phyloP scores from a whole-genome alignment of 2,113 vertebrate species.

The Siniperca chuatsi region DNA sequence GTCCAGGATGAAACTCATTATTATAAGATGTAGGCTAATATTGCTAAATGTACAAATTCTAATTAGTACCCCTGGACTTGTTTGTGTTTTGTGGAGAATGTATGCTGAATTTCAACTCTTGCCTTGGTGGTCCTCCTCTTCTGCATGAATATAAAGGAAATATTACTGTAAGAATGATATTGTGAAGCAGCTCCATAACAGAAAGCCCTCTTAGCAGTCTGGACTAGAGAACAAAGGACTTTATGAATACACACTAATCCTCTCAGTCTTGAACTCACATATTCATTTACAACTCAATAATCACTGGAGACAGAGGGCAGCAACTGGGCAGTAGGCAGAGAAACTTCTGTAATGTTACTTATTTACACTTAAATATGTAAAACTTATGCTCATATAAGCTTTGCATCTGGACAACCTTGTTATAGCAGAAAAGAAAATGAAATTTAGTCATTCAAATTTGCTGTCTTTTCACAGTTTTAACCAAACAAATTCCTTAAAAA shows the following conservation, averaged over 20 bases:
- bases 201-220: constrained; percentile 59
- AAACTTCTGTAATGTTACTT: constrained; percentile 1
- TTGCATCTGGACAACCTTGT: constrained; percentile 24
- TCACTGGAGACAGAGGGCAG: not conserved
- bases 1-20: not conserved
- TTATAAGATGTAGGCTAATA: not conserved
- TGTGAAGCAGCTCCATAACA: constrained; percentile 36
- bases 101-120: constrained; percentile 14
- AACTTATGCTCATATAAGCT: not conserved
- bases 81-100: constrained; percentile 26
- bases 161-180: constrained; percentile 59
- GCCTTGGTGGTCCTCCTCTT: constrained; percentile 44
- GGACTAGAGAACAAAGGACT: constrained; percentile 57
- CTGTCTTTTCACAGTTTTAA: constrained; percentile 32
- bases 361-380: constrained; percentile 14
- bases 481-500: constrained; percentile 22
- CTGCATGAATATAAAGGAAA: constrained; percentile 49
- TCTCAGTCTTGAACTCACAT: constrained; percentile 36
- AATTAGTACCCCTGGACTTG: not conserved
- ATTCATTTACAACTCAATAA: constrained; percentile 14
- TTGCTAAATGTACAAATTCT: constrained; percentile 1
- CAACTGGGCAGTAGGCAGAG: constrained; percentile 6
- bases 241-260: constrained; percentile 58
- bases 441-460: constrained; percentile 7
- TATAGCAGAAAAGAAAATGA: not conserved